These are phyloP conservation scores for Brachyrhaphis roseni DNA, from an alignment of 2,797 vertebrate species.

Conservation along the genomic window DNA sequence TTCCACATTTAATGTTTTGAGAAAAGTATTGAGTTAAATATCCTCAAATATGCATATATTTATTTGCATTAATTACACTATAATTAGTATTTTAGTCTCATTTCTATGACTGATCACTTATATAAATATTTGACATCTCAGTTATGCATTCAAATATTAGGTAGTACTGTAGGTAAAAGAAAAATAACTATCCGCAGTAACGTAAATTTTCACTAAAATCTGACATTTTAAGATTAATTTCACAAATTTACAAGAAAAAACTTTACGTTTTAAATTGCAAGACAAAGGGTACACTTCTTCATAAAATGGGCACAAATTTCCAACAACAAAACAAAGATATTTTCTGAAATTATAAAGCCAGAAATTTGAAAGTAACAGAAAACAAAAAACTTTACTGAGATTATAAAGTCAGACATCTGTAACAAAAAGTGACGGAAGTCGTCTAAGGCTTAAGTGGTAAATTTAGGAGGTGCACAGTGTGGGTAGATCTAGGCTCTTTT, in stretches of 20 bases:
- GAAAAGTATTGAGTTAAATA: background rate
- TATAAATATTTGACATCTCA: background rate
- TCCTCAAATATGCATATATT: background rate
- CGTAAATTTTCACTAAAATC: background rate
- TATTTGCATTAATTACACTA: background rate
- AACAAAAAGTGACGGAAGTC: background rate
- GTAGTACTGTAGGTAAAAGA: background rate
- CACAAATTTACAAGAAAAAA: background rate
- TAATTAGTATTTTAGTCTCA: background rate
- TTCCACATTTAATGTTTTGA: background rate
- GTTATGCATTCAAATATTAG: background rate
- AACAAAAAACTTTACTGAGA: background rate
- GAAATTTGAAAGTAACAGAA: background rate
- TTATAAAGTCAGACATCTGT: background rate
- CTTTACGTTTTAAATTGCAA: background rate
- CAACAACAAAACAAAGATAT: background rate
- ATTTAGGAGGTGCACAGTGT: background rate
- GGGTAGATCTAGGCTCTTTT: background rate
- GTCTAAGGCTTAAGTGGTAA: background rate
- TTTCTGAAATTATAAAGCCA: background rate
- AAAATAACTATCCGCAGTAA: background rate
- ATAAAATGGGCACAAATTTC: background rate
- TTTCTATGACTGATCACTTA: background rate
- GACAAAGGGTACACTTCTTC: background rate
- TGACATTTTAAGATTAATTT: background rate